phyloP scores from a whole-genome alignment of 2,113 vertebrate species.

The Corythaixoides concolor region DNA sequence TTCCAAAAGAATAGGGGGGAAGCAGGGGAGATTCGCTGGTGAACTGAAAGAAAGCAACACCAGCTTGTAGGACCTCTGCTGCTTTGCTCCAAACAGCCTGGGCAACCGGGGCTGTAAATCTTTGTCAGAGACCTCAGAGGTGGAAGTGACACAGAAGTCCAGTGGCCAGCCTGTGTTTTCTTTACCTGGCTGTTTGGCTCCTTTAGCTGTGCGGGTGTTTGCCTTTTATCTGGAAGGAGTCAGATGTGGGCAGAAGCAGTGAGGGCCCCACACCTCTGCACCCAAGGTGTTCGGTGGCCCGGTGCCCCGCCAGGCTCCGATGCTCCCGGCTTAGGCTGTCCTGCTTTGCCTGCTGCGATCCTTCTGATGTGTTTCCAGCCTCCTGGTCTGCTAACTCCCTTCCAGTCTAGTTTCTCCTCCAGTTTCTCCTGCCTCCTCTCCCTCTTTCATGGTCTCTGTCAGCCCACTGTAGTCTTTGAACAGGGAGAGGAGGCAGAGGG shows the following conservation, averaged over 20 bases:
- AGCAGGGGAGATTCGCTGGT: neutral
- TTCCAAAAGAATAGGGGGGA: neutral
- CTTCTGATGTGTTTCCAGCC: neutral
- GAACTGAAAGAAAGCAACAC: conserved; percentile 11
- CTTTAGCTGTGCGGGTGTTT: neutral
- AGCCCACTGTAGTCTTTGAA: neutral
- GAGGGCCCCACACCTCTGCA: neutral
- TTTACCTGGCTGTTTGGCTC: neutral
- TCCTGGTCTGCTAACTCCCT: neutral
- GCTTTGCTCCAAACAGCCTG: neutral
- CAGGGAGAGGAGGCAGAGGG: neutral
- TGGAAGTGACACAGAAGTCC: neutral
- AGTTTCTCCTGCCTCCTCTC: neutral
- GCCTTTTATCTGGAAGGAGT: neutral
- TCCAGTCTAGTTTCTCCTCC: neutral
- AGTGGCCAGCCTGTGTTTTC: neutral
- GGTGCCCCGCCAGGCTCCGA: neutral
- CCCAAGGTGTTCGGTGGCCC: neutral
- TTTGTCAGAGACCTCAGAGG: neutral
- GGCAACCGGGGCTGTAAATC: neutral
- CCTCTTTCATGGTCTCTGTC: neutral
- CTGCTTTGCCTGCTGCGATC: neutral
- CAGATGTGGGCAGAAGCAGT: neutral
- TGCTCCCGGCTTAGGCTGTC: neutral
- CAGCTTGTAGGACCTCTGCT: neutral